Evolutionary conservation across 2,113 vertebrate genomes (phyloP).

Genomic region (Chaetops frenatus): DNA sequence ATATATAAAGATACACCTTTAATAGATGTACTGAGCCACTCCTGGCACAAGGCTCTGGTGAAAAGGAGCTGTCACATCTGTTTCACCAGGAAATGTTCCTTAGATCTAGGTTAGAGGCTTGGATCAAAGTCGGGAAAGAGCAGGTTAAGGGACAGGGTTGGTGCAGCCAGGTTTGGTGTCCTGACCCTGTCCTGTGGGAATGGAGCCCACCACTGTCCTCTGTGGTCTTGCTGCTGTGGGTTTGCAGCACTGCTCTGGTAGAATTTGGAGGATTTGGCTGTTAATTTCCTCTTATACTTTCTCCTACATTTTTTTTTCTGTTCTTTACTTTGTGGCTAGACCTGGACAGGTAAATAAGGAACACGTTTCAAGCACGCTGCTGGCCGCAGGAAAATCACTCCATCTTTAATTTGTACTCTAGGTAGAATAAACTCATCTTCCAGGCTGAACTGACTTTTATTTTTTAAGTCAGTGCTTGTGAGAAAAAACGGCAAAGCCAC

Average conservation of each 20-base stretch:
- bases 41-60: not conserved
- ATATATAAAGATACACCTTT: not conserved
- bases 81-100: not conserved
- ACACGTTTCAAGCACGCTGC: accelerated
- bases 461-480: not conserved
- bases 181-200: accelerated
- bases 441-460: not conserved
- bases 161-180: not conserved
- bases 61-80: not conserved
- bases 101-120: not conserved
- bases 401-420: not conserved
- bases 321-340: not conserved
- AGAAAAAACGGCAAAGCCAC: not conserved
- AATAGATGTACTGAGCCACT: accelerated
- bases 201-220: accelerated
- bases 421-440: not conserved
- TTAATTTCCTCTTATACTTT: not conserved
- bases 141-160: not conserved
- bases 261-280: not conserved
- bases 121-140: not conserved
- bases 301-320: accelerated
- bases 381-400: not conserved
- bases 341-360: not conserved
- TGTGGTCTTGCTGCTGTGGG: not conserved
- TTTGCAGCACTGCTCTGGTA: not conserved